These are phyloP conservation scores for Caracal caracal DNA, from an alignment of 2,113 vertebrate species.

Conservation along the genomic window DNA sequence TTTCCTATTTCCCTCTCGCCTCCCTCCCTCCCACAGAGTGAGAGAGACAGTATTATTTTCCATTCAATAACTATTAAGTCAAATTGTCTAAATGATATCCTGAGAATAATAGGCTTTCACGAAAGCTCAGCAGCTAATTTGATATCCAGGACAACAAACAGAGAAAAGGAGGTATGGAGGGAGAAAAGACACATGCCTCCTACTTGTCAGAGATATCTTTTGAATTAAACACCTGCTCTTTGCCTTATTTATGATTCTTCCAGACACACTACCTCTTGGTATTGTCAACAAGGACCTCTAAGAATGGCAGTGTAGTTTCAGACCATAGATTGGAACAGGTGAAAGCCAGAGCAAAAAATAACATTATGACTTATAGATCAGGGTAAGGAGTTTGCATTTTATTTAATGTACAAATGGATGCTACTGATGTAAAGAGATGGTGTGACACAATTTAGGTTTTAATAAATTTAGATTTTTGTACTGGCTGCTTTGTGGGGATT, in stretches of 20 bases:
- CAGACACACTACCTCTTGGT: not conserved
- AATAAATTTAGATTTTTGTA: not conserved
- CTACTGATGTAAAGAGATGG: not conserved
- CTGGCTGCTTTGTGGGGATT: not conserved
- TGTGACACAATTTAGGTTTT: not conserved
- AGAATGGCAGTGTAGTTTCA: not conserved
- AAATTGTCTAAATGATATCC: constrained; percentile 1
- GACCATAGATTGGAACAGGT: not conserved
- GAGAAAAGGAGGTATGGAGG: not conserved
- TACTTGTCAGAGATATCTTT: not conserved
- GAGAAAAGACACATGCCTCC: not conserved
- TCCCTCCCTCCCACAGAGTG: not conserved
- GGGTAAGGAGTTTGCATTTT: not conserved
- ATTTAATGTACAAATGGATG: not conserved
- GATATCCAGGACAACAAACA: constrained; percentile 31
- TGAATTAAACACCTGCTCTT: constrained; percentile 22
- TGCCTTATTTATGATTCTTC: constrained; percentile 28
- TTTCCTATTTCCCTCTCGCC: not conserved
- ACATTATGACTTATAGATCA: not conserved
- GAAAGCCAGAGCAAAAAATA: not conserved
- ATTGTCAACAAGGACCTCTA: not conserved
- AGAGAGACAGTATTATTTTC: not conserved
- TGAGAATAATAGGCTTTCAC: constrained; percentile 1
- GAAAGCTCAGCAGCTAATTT: constrained; percentile 38
- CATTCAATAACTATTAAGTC: not conserved